Conservation (phyloP, 2,113 vertebrate genomes). For the Uria lomvia region DNA sequence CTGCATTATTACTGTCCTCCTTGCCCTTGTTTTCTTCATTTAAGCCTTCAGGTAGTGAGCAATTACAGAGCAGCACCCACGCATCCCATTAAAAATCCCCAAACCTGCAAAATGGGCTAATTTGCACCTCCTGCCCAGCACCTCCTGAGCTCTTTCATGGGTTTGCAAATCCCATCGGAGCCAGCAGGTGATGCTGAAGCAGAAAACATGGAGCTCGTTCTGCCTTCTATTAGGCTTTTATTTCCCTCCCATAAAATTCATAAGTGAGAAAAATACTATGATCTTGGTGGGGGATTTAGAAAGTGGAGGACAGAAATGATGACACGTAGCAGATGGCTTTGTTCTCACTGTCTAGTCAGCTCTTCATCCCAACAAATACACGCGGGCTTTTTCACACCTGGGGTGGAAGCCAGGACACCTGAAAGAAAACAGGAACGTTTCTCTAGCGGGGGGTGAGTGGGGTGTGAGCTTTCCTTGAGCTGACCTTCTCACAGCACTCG, state of each 20-base stretch:
- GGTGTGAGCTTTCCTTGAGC: background rate
- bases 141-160: background rate
- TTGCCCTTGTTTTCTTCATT: background rate
- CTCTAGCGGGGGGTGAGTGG: background rate
- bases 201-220: slow-evolving; percentile 31
- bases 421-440: background rate
- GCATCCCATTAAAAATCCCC: background rate
- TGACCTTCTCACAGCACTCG: background rate
- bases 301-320: background rate
- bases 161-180: slow-evolving; percentile 39
- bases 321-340: slow-evolving; percentile 9
- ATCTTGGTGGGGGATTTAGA: background rate
- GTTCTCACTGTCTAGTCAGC: background rate
- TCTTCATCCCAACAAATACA: background rate
- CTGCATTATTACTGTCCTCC: background rate
- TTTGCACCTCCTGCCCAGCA: background rate
- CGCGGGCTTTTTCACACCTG: background rate
- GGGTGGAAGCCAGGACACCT: background rate
- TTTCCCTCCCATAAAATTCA: background rate
- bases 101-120: background rate
- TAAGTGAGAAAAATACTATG: background rate
- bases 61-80: background rate
- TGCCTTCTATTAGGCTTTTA: slow-evolving; percentile 14
- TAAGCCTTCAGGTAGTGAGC: background rate
- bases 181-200: slow-evolving; percentile 67